Evolutionary conservation across 2,888 invertebrate genomes (phyloP), one percentile per base, ranked within the genome.

Genomic region (Yponomeuta evonymella): DNA sequence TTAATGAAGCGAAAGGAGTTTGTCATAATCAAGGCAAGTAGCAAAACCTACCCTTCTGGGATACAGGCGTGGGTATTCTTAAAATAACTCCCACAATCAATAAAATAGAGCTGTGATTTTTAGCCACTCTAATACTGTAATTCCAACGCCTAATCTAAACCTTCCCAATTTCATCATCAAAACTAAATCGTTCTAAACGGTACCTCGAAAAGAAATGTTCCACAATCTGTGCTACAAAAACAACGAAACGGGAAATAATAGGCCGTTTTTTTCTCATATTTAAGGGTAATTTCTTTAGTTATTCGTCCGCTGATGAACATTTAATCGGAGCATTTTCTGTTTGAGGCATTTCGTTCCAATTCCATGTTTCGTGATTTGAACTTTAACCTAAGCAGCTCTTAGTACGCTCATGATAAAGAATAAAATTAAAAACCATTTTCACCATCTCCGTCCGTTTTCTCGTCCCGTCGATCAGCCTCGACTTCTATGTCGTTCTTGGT

Each of bases 181-280:
- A 51, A 58, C 51, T 58, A 58, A 58, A 58, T 58, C 51, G 51
- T 15, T 58, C 51, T 58, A 58, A 58, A 58, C 51, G 51, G 51
- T 58, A 58, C 51, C 51, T 58, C 15, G 51, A 15, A 58, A 15
- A 58, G 51, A 58, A 58, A 58, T 15, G 51, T 58, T 58, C 51
- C 51, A 58, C 51, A 58, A 58, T 58, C 51, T 15, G 51, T 58
- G 12, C 8, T 58, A 58, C 51, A 58, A 58, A 58, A 58, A 67
- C 11, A 67, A 67, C 23, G 15, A 9, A 23, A 48, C 15, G 48
- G 48, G 36, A 11, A 67, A 67, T 67, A 43, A 67, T 75, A 75
- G 76, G 74, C 71, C 76, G 73, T 75, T 74, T 78, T 33, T 82
- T 86, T 87, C 87, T 80, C 86, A 87, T 83, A 80, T 81, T 87